Evolutionary conservation across 53 echinoderm and acorn worm species (phyloP).

Genomic region (Zoroaster sp.): DNA sequence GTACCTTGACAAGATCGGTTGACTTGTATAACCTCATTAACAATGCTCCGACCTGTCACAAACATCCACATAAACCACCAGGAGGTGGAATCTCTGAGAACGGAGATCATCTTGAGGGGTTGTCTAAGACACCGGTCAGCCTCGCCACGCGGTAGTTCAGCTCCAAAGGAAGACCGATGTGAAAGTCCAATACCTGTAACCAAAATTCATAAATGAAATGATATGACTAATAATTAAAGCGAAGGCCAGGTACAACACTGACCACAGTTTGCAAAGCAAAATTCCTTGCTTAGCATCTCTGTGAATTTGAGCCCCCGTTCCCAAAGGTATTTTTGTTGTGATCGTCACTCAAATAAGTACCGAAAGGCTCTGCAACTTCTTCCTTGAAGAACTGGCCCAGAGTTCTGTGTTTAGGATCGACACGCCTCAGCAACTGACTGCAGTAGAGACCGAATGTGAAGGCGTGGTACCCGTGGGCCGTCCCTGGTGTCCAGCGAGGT

Average conservation of each 20-base stretch:
- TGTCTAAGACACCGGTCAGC: not conserved
- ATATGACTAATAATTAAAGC: too few relatives aligned
- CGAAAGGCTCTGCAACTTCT: constrained; percentile 83
- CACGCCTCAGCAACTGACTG: constrained; percentile 69
- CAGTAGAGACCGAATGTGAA: constrained; percentile 56
- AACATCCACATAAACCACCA: constrained; percentile 3
- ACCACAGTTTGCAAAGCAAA: too few relatives aligned
- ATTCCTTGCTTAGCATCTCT: too few relatives aligned
- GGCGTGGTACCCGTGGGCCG: constrained; percentile 80
- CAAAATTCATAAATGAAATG: not conserved
- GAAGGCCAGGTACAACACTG: too few relatives aligned
- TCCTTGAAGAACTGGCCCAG: constrained; percentile 81
- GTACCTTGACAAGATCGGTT: constrained; percentile 10
- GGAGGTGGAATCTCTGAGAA: not conserved
- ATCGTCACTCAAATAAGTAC: too few relatives aligned
- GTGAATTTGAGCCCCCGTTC: too few relatives aligned
- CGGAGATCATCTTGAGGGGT: not conserved
- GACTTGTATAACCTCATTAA: constrained; percentile 5
- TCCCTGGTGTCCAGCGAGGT: constrained; percentile 79
- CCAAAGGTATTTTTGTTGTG: too few relatives aligned
- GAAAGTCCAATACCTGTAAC: constrained; percentile 61
- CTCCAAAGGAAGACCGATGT: constrained; percentile 64
- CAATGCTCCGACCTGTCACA: not conserved
- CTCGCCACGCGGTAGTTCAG: constrained; percentile 49
- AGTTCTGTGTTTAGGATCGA: constrained; percentile 75